Base-by-base conservation (phyloP, 2,888 invertebrate species). In the Hypselothyrea guttata region DNA sequence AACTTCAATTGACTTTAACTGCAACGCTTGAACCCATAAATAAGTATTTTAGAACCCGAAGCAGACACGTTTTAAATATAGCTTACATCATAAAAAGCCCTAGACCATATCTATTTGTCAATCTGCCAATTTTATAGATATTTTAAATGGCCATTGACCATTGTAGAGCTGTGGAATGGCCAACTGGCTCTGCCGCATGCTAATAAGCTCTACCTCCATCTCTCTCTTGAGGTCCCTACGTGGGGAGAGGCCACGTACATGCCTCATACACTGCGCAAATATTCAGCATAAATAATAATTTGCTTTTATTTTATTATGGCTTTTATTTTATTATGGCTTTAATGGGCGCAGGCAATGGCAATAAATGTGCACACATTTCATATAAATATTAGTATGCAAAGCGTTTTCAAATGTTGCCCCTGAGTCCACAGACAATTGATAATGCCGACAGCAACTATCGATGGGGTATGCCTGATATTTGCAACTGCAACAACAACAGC, bases 341-440 rank as follows among this genome's bases (percentile, higher is more conserved):
- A 69, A 61, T 61, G 42, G 27, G 42, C 22, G 22, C 22, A 22
- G 5, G 22, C 45, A 57, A 51, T 48, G 49, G 42, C 53, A 56
- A 76, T 64, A 54, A 68, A 55, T 28, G 16, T 46, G 65, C 5
- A 41, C 35, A 47, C 15, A 35, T 28, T 15, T 42, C 42, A 16
- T 22, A 11, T 22, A 22, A 35, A 48, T 51, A 74, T 79, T 79
- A 63, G 82, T 81, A 81, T 81, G 78, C 84, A 81, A 81, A 81
- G 58, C 84, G 62, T 67, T 84, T 81, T 73, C 73, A 81, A 81
- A 63, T 77, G 47, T 40, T 47, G 59, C 65, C 55, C 22, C 22
- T 5, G 22, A 22, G n/a, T n/a, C n/a, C n/a, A n/a, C n/a, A n/a
- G 54, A 69, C 69, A 75, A 75, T 66, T 62, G 63, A 75, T 53